Evolutionary conservation across 2,888 invertebrate species (phyloP).

Genomic region (Folsomia candida): DNA sequence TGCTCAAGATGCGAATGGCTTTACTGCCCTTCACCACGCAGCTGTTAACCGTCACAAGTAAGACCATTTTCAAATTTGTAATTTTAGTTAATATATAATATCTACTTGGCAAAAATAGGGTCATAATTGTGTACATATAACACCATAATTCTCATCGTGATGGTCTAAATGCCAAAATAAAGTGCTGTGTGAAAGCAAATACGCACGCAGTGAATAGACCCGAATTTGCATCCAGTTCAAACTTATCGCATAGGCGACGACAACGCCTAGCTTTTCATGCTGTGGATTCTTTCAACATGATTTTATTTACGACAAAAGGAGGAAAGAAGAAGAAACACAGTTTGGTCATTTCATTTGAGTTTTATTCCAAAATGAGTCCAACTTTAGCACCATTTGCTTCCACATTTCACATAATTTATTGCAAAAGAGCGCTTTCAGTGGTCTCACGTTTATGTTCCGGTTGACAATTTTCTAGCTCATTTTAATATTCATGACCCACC

Average conservation of each 20-base stretch:
- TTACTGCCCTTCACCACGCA: slow-evolving; percentile 90
- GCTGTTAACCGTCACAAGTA: slow-evolving; percentile 89
- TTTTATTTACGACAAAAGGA: neutral
- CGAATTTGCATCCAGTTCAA: too few species aligned
- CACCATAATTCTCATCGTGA: too few species aligned
- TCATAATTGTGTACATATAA: neutral
- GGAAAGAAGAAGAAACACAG: neutral
- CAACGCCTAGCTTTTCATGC: too few species aligned
- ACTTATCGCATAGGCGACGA: too few species aligned
- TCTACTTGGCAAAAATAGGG: neutral
- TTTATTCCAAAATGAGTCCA: neutral
- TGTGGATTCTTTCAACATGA: too few species aligned
- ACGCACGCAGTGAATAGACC: too few species aligned
- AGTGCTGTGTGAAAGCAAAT: too few species aligned
- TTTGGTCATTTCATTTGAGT: neutral
- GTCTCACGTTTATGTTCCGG: neutral
- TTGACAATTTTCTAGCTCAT: slow-evolving; percentile 4
- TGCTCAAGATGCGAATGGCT: slow-evolving; percentile 88
- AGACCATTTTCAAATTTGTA: slow-evolving; percentile 53
- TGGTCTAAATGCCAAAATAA: too few species aligned
- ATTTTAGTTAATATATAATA: neutral
- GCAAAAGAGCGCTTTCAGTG: neutral
- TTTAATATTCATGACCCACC: slow-evolving; percentile 16
- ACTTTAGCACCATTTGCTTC: neutral
- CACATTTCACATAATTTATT: neutral